Conservation (phyloP, 2,888 invertebrate species). For the Drosophila kambysellisi region DNA sequence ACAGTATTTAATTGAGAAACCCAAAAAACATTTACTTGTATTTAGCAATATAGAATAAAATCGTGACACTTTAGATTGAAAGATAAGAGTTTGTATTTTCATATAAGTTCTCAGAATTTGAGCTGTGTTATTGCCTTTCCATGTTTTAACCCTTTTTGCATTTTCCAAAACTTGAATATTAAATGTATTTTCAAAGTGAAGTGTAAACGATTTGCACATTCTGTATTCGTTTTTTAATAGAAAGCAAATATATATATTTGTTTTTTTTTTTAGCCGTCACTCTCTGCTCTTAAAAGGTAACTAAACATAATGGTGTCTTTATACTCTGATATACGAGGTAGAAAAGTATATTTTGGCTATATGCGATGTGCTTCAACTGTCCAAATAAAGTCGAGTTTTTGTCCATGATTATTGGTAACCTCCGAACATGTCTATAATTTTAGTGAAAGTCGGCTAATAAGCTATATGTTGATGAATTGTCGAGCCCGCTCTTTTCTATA, state of each 20-base stretch:
- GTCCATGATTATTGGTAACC: not conserved
- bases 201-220: constrained; percentile 53
- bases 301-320: constrained; percentile 27
- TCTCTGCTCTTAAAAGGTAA: constrained; percentile 23
- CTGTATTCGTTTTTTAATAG: constrained; percentile 32
- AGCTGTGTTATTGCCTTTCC: constrained; percentile 71
- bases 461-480: not conserved
- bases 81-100: constrained; percentile 75
- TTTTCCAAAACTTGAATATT: constrained; percentile 52
- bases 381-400: not conserved
- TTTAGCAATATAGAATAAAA: constrained; percentile 16
- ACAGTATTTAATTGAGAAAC: too few species aligned
- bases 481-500: not conserved
- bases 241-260: constrained; percentile 45
- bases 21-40: too few species aligned
- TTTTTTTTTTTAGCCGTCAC: constrained; percentile 14
- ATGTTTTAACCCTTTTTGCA: constrained; percentile 51
- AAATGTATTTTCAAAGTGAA: constrained; percentile 56
- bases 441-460: not conserved
- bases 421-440: not conserved
- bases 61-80: constrained; percentile 57
- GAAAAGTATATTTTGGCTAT: not conserved
- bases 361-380: not conserved
- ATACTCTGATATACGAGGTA: constrained; percentile 5
- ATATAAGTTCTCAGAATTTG: constrained; percentile 76